Base-by-base conservation (phyloP, 2,797 vertebrate species). In the Rhinella marina region DNA sequence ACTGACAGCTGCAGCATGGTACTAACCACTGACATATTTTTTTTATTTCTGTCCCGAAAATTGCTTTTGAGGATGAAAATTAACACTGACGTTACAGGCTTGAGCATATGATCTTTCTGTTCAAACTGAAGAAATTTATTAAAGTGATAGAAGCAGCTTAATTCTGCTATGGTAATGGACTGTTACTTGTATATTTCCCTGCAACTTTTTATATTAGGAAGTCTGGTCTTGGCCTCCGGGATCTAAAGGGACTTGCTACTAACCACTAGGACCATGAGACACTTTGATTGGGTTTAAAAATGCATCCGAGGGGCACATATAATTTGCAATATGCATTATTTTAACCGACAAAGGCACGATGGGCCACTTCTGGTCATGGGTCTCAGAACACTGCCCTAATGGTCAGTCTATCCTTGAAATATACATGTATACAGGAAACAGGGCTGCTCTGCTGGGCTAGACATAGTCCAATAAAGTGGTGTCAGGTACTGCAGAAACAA, bases 31-130 rank as follows among this genome's bases (percentile, higher is more conserved):
- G 57, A 77, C 48, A 77, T 29, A 21, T 62, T 62, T 41, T 41
- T 41, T 52, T 21, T 66, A 77, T 85, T 62, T 48, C 54, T 11
- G 12, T 21, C 8, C 57, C 76, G 56, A 3, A 85, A 76, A 85
- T 85, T 62, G 54, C 64, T 76, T 79, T 19, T 79, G 75, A 11
- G 25, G 19, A 86, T 59, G 29, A 59, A 70, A 81, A 86, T 86
- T 14, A 86, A 86, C 23, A 23, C 29, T 48, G 82, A 52, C 57
- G 1, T 50, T 76, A 6, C 82, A 73, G 41, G 25, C 17, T 54
- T 56, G 27, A 41, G 52, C 56, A 32, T 70, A n/a, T 66, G 52
- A 66, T 13, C 1, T 61, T n/a, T 81, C 50, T 17, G 8, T 81
- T 81, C 6, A 81, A 59, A 41, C 17, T 66, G 5, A 41, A 19